A percentile compares a stretch with the other conserved stretches of the same genome.
Evolutionary conservation across 2,888 invertebrate species (phyloP).

Genomic region (Idaea straminata): DNA sequence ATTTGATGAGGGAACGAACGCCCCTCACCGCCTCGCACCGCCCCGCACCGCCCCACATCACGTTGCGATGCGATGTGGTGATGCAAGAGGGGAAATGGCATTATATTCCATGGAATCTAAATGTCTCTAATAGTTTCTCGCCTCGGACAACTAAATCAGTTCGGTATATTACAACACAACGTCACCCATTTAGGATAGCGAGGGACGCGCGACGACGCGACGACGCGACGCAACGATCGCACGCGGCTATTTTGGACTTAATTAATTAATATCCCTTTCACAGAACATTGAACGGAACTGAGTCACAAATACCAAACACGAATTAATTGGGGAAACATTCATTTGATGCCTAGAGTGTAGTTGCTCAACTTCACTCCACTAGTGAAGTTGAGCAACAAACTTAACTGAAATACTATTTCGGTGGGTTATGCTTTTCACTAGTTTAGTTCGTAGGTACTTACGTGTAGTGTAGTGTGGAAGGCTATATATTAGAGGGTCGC

Average conservation of each 20-base stretch:
- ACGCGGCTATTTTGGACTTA: neutral
- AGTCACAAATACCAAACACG: neutral
- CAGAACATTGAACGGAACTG: neutral
- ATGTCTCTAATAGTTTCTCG: neutral
- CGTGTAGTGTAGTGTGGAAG: neutral
- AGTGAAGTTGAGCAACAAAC: neutral
- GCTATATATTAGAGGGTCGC: neutral
- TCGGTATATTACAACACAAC: neutral
- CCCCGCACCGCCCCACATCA: too few relatives aligned
- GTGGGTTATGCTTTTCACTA: neutral
- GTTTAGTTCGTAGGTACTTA: neutral
- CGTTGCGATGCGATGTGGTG: neutral
- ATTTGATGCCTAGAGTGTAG: neutral
- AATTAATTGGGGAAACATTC: neutral
- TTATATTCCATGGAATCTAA: neutral
- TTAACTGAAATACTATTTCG: neutral
- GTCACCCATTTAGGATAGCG: neutral
- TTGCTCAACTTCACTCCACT: too few relatives aligned
- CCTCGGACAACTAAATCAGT: neutral
- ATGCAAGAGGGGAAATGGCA: neutral
- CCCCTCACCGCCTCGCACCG: too few relatives aligned
- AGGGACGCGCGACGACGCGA: neutral
- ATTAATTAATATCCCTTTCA: neutral
- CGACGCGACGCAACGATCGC: too few relatives aligned
- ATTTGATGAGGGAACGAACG: conserved; percentile 9